A percentile compares a stretch with the other conserved stretches of the same genome.
These are phyloP conservation scores for Nipponia nippon DNA, from an alignment of 2,113 vertebrate species.

Conservation along the genomic window DNA sequence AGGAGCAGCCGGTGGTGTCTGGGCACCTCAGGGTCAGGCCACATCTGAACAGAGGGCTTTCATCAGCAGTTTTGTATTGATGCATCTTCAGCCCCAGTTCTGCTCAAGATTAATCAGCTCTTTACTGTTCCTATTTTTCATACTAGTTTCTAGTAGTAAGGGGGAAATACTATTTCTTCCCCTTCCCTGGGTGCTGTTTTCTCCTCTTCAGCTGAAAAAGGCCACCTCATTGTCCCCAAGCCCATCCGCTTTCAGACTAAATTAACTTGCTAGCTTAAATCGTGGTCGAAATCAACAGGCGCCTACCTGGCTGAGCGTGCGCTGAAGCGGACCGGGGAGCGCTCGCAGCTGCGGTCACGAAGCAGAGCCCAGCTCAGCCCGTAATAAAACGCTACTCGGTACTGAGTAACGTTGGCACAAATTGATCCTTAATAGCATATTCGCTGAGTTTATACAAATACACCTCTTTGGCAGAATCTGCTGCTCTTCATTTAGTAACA, in stretches of 20 bases:
- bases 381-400: neutral
- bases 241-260: neutral
- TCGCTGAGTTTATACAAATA: neutral
- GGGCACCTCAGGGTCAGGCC: neutral
- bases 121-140: neutral
- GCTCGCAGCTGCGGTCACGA: fast-evolving
- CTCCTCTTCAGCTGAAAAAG: neutral
- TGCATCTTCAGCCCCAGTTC: neutral
- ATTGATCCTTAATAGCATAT: neutral
- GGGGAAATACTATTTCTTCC: neutral
- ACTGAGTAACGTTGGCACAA: neutral
- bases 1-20: neutral
- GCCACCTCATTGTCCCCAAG: neutral
- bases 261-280: neutral
- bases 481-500: neutral
- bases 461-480: neutral
- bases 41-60: neutral
- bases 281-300: neutral
- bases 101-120: neutral
- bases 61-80: neutral
- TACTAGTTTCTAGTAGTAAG: neutral
- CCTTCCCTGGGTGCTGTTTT: neutral
- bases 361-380: neutral
- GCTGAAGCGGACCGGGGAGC: neutral
- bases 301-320: fast-evolving